A percentile compares a stretch with the other conserved stretches of the same genome.
Conservation (phyloP, 2,797 vertebrate genomes). For the Heteromormyrus szaboi region DNA sequence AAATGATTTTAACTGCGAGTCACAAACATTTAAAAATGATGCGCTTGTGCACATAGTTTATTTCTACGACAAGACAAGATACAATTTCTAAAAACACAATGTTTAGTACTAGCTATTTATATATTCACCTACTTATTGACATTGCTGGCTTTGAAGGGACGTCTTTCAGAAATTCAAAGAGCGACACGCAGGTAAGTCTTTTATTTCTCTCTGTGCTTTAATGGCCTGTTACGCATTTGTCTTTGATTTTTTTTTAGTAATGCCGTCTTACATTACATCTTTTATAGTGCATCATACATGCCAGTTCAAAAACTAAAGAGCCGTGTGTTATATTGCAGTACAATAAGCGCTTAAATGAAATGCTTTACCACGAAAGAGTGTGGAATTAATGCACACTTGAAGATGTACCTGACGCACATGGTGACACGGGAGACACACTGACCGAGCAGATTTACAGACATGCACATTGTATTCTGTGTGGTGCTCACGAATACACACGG, state of each 20-base stretch:
- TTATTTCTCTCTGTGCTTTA: background rate
- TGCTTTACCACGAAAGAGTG: background rate
- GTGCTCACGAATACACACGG: background rate
- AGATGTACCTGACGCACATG: conserved; percentile 18
- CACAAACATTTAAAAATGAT: background rate
- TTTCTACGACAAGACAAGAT: background rate
- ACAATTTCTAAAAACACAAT: background rate
- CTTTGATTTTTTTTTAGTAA: background rate
- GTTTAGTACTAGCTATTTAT: background rate
- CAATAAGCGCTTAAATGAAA: background rate
- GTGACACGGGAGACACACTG: conserved; percentile 14
- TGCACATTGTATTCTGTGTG: background rate
- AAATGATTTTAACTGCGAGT: background rate
- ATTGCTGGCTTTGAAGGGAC: background rate
- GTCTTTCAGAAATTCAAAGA: conserved; percentile 16
- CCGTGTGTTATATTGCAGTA: background rate
- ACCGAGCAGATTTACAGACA: background rate
- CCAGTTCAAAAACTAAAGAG: background rate
- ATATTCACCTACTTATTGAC: conserved; percentile 4
- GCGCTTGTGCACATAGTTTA: background rate
- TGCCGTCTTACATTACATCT: background rate
- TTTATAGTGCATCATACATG: background rate
- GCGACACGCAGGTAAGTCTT: conserved; percentile 26
- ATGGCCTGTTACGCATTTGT: background rate
- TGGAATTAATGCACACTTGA: background rate